phyloP scores from a whole-genome alignment of 2,888 invertebrate genomes.

The Steinernema carpocapsae region DNA sequence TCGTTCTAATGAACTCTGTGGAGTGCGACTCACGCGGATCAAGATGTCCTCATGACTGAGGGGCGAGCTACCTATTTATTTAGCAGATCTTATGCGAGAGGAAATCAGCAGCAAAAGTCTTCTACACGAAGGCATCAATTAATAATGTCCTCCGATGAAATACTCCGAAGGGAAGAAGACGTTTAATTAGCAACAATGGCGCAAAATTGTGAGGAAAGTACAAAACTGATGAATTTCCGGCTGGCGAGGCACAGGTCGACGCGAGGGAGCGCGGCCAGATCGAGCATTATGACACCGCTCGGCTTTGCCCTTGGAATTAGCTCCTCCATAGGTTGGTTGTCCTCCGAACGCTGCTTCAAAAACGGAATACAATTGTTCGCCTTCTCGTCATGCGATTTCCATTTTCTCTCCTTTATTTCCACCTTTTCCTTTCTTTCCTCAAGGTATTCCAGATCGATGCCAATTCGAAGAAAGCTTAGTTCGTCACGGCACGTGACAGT shows the following conservation, averaged over 20 bases:
- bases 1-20: slow-evolving; percentile 18
- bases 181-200: no score
- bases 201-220: no score
- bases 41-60: background rate
- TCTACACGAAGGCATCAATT: slow-evolving; percentile 26
- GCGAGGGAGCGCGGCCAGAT: background rate
- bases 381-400: slow-evolving; percentile 10
- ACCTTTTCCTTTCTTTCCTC: background rate
- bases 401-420: background rate
- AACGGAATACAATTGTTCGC: slow-evolving; percentile 21
- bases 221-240: background rate
- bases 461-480: background rate
- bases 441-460: slow-evolving; percentile 31
- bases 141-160: slow-evolving; percentile 7
- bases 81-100: slow-evolving; percentile 27
- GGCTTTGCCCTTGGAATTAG: slow-evolving; percentile 28
- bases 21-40: background rate
- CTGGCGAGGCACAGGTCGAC: background rate
- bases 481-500: slow-evolving; percentile 13
- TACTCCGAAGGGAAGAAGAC: background rate
- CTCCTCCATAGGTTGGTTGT: background rate
- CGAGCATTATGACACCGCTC: background rate
- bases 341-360: no score
- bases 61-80: slow-evolving; percentile 30
- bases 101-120: slow-evolving; percentile 29